Evolutionary conservation across 2,888 invertebrate species (phyloP).

Genomic region (Coremacera marginata): DNA sequence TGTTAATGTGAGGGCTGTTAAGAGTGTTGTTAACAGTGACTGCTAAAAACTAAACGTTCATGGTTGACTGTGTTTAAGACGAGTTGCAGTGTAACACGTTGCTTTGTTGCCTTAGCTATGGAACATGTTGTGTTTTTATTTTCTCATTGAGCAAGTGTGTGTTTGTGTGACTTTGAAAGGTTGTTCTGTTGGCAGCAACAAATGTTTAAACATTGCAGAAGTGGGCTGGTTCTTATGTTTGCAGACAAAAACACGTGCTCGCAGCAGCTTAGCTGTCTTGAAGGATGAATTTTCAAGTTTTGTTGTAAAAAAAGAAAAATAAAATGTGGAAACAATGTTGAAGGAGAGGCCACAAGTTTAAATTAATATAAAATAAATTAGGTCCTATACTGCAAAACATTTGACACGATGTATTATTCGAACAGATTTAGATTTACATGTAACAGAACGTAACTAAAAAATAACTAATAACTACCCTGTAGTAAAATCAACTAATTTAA

Average conservation of each 20-base stretch:
- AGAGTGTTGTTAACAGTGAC: not conserved
- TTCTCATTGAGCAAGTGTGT: not conserved
- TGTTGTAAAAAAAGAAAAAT: too few relatives aligned
- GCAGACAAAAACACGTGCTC: slow-evolving; percentile 14
- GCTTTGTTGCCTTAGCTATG: not conserved
- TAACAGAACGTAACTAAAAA: too few relatives aligned
- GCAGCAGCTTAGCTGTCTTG: not conserved
- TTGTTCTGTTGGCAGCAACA: not conserved
- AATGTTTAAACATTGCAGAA: slow-evolving; percentile 36
- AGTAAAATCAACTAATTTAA: too few relatives aligned
- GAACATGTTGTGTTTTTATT: slow-evolving; percentile 7
- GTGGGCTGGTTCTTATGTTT: slow-evolving; percentile 16
- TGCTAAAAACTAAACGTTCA: not conserved
- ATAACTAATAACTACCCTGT: too few relatives aligned
- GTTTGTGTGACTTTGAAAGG: not conserved
- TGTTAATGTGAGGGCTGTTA: not conserved
- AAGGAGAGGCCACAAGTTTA: too few relatives aligned
- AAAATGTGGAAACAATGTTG: too few relatives aligned
- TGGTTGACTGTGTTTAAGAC: not conserved
- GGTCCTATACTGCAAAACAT: too few relatives aligned
- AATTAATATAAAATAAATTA: too few relatives aligned
- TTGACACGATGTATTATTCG: too few relatives aligned
- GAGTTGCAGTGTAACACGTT: not conserved
- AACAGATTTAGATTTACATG: too few relatives aligned
- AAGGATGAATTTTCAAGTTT: not conserved